Base-by-base conservation (phyloP, 2,888 invertebrate genomes). In the Leistus spinibarbis region DNA sequence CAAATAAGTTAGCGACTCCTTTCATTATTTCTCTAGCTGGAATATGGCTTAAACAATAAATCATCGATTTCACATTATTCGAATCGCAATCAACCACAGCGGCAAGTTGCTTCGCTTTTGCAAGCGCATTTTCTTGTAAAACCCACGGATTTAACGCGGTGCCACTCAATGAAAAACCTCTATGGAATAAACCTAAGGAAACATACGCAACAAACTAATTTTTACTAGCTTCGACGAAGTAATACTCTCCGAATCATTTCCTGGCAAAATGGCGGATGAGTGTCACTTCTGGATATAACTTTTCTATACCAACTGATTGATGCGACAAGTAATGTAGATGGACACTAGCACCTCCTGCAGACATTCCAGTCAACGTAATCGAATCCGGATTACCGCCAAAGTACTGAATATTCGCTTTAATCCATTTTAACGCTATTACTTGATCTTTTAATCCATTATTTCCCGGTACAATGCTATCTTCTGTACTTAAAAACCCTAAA, bases 391-490 rank as follows among this genome's bases (percentile, higher is more conserved):
- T 89, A 0, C 93, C 93, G 1, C 91, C 91, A 79, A 93, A 93
- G 81, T 86, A 86, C 78, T 88, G 85, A 77, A 93, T 91, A 81
- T 93, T 92, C 57, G 88, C 82, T 71, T 89, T 88, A 0, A 92
- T 84, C 92, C 92, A 93, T 77, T 88, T 87, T 60, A 93, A 82
- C 0, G 92, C 92, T 78, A 90, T 54, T 23, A 86, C 86, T 84
- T 93, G 92, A 86, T 93, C 93, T 80, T 92, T 93, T 54, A 93
- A 82, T 0, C 92, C 93, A 79, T 88, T 89, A 82, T 93, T 93
- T 2, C 91, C 91, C 0, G 93, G 89, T 0, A 91, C 86, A 0
- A 87, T 81, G 0, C 88, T 87, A 78, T 93, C 92, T 9, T 89
- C 91, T 0, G 92, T 92, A 80, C 91, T 92, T 0, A 93, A 85